phyloP scores from a whole-genome alignment of 2,797 vertebrate genomes.

The Pelodytes ibericus region DNA sequence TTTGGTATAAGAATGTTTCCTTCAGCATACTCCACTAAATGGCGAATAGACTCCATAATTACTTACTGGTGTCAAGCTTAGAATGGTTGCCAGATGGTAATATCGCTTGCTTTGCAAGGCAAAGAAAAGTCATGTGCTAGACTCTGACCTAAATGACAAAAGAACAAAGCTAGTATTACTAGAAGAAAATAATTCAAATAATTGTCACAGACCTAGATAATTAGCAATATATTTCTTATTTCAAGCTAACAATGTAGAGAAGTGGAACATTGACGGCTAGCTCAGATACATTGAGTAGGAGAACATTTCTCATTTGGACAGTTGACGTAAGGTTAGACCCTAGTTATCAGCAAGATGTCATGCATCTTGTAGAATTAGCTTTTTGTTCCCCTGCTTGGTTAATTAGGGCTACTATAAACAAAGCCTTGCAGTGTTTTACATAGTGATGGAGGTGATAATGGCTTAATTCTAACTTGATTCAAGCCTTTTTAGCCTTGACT shows the following conservation, averaged over 20 bases:
- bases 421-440: slow-evolving; percentile 41
- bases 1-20: too few species aligned
- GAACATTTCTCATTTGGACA: not conserved
- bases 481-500: slow-evolving; percentile 83
- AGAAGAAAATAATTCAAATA: too few species aligned
- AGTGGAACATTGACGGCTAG: slow-evolving; percentile 2
- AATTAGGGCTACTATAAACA: slow-evolving; percentile 67
- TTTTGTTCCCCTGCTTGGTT: slow-evolving; percentile 59
- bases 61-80: too few species aligned
- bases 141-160: too few species aligned
- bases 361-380: slow-evolving; percentile 59
- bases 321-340: slow-evolving; percentile 54
- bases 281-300: not conserved
- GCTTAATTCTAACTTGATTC: slow-evolving; percentile 88
- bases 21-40: too few species aligned
- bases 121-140: too few species aligned
- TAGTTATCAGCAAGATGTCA: slow-evolving; percentile 51
- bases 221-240: not conserved
- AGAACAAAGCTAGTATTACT: too few species aligned
- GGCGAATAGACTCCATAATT: too few species aligned
- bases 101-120: too few species aligned
- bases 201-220: slow-evolving; percentile 7
- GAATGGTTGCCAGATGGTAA: too few species aligned
- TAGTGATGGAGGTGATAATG: slow-evolving; percentile 84
- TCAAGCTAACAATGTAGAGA: not conserved